These are phyloP conservation scores for Platycnemis pennipes DNA, from an alignment of 2,888 invertebrate species.

Conservation along the genomic window DNA sequence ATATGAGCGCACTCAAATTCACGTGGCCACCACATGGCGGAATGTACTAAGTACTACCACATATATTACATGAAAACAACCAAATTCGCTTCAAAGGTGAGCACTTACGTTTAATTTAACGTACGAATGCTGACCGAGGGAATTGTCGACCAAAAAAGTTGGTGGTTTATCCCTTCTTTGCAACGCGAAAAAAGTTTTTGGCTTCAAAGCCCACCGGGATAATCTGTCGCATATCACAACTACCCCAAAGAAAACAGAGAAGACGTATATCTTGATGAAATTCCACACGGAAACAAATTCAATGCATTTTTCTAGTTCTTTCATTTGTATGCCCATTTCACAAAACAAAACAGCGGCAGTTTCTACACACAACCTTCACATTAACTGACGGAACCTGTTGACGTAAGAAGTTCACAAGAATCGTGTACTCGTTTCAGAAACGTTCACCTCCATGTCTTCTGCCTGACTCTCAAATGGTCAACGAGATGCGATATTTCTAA, in stretches of 20 bases:
- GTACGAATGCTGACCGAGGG: slow-evolving; percentile 83
- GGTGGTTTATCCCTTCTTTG: slow-evolving; percentile 82
- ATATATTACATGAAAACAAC: too few species aligned
- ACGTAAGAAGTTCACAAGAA: background rate
- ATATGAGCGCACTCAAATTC: slow-evolving; percentile 1
- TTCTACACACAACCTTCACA: background rate
- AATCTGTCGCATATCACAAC: slow-evolving; percentile 17
- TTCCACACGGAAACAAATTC: slow-evolving; percentile 49
- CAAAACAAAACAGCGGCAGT: background rate
- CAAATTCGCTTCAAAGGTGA: too few species aligned
- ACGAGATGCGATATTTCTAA: slow-evolving; percentile 16
- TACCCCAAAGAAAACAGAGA: slow-evolving; percentile 40
- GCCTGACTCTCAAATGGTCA: background rate
- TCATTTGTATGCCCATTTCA: slow-evolving; percentile 40
- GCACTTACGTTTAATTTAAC: slow-evolving; percentile 83
- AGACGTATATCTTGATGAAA: slow-evolving; percentile 49
- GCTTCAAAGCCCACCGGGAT: slow-evolving; percentile 72
- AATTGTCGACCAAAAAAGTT: slow-evolving; percentile 82
- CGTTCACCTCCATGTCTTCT: background rate
- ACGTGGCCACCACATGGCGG: too few species aligned
- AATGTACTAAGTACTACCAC: too few species aligned
- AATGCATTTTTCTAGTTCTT: slow-evolving; percentile 17
- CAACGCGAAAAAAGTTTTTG: slow-evolving; percentile 78
- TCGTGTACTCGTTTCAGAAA: background rate
- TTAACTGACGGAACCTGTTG: background rate